phyloP scores from a whole-genome alignment of 2,113 vertebrate genomes.

The Catharus minimus region DNA sequence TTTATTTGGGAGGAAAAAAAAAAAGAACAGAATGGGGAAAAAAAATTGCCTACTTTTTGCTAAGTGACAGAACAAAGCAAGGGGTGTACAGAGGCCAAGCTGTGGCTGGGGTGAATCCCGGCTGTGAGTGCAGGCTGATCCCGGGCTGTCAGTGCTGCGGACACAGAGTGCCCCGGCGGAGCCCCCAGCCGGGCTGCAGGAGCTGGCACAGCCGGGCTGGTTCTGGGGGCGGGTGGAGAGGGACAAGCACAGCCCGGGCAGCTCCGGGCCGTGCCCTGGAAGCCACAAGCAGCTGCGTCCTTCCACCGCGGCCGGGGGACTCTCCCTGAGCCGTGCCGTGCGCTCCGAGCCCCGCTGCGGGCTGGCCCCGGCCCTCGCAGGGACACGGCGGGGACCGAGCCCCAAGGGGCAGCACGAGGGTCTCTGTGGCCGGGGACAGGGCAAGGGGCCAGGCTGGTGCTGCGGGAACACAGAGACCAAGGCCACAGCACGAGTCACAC shows the following conservation, averaged over 20 bases:
- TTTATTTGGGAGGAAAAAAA: not conserved
- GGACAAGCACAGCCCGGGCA: fast-evolving
- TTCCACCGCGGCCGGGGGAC: fast-evolving
- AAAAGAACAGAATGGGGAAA: not conserved
- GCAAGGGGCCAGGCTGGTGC: not conserved
- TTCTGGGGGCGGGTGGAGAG: not conserved
- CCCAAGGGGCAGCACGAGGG: no score
- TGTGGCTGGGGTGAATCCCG: fast-evolving
- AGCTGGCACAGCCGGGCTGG: not conserved
- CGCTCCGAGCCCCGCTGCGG: fast-evolving
- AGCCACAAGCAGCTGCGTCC: fast-evolving
- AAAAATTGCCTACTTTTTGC: not conserved
- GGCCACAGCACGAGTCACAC: fast-evolving
- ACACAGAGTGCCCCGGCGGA: fast-evolving
- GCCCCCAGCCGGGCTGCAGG: not conserved
- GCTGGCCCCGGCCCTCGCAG: fast-evolving
- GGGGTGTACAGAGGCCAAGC: not conserved
- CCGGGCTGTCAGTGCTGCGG: fast-evolving
- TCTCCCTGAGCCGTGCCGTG: not conserved
- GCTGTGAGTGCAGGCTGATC: fast-evolving
- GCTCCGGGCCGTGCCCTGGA: fast-evolving
- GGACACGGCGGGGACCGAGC: fast-evolving
- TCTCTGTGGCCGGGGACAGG: fast-evolving
- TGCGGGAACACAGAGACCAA: fast-evolving
- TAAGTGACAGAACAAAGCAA: not conserved